Base-by-base conservation (phyloP, 2,888 invertebrate genomes). In the Nomada hirtipes region DNA sequence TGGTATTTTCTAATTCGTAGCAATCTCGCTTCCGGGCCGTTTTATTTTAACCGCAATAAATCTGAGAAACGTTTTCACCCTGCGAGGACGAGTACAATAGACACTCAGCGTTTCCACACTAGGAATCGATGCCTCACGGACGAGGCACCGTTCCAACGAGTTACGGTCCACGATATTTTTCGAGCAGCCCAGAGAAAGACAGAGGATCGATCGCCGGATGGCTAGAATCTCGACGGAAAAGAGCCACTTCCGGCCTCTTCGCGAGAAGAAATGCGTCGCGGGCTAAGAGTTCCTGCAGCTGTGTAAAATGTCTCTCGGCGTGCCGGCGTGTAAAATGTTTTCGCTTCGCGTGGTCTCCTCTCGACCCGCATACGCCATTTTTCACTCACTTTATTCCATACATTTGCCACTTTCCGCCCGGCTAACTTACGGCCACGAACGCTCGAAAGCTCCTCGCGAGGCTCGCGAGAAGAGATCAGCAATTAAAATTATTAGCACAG, bases 181-280 rank as follows among this genome's bases (percentile, higher is more conserved):
- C 67, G 42, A 74, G 59, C 76, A 73, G 7, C 29, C 26, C 4
- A 26, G 18, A 47, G 23, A 11, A 13, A 29, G 53, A 67, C 59
- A 52, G 67, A 68, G 70, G 73, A 86, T 73, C 83, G 86, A 86
- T 80, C 67, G 60, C 26, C 63, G 67, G 61, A 57, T 61, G 50
- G 61, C 69, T 69, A 52, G 53, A 69, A 67, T 70, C 76, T 64
- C 61, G 61, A 69, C 60, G 78, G 42, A 67, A 74, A 55, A 82
- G 74, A 83, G 78, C 67, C 86, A 80, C 83, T 86, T 83, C 52
- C 77, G 70, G 69, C 57, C 72, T 79, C 76, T 82, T 72, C 61
- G 65, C 60, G 76, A 64, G 73, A 82, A 85, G 85, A 85, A 82
- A 85, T 73, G 78, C 73, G 63, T 67, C 61, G 55, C 20, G 73